Evolutionary conservation across 2,888 invertebrate genomes (phyloP), one percentile per base, ranked within the genome.

Genomic region (Steinernema carpocapsae): DNA sequence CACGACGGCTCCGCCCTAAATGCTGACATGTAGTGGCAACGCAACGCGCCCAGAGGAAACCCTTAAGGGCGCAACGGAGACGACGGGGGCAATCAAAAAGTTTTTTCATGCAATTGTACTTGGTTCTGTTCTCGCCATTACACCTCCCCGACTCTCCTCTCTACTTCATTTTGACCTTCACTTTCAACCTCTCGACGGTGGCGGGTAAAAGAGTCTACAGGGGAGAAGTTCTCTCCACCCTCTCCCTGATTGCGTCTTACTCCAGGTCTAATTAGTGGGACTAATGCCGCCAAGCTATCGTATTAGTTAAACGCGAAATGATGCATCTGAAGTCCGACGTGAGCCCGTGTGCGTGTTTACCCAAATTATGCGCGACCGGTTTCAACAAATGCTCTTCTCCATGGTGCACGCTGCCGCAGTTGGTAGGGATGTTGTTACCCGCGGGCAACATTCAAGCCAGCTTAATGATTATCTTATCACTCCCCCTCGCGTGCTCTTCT

Each of bases 351-450:
- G 64, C 64, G 64, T 64, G 64, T 64, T 64, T 64, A 64, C 64
- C 64, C 64, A 64, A 64, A 64, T 64, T 64, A 64, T 64, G 64
- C 32, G 64, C 56, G 64, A 64, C 64, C 64, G 64, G 64, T 64
- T 64, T 64, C 26, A 64, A 64, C 17, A 17, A 48, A 48, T n/a
- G n/a, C 48, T 19, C 37, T 37, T 37, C 48, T 4, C 48, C 4
- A 48, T 48, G 48, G 3, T 37, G 19, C 48, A 7, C 6, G 3
- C 17, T 48, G 3, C 48, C 37, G 32, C 52, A 22, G 48, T 48
- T 19, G 6, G 48, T 4, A 19, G 12, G 12, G 32, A 32, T 32
- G 64, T 64, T 64, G 64, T 64, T 64, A 64, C 64, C 64, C 64
- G 64, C 64, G 64, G 64, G 64, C 64, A 26, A 64, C 64, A 64